Evolutionary conservation across 1,140 invertebrate species (phyloP), one percentile per base, ranked within the genome.

Genomic region (Ganaspis sp.): DNA sequence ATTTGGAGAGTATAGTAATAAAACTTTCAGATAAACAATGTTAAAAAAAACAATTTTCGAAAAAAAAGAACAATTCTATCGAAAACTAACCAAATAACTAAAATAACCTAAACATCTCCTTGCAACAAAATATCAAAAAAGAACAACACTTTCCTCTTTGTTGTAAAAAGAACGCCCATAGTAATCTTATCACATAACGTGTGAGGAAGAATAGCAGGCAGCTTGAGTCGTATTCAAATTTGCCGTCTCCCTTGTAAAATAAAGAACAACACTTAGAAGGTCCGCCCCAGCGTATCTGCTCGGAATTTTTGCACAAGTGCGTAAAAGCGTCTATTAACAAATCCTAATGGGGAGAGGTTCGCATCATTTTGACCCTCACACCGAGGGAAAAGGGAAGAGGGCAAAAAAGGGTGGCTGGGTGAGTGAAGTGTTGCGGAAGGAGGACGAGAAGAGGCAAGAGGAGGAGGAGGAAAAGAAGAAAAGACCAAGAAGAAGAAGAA

Each of bases 401-500:
- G 15, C 12, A 53, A n/a, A 12, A 34, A 15, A 29, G 72, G 40
- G 54, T 42, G 58, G 34, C 40, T 8, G 8, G 54, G 45, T 23
- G 53, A 26, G 19, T 26, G 19, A 58, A 21, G 21, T 23, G 53
- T 26, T 11, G 12, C 4, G 9, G 9, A 58, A 23, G 54, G 21
- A 0, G 54, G 12, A 64, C 15, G 17, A 5, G 21, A 26, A 23
- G 9, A 21, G 45, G n/a, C 9, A 15, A 49, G 45, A 11, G 21
- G 15, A 26, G 19, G 45, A 12, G 4, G 15, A 42, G 45, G 64
- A 45, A 54, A 38, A 34, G 34, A 34, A 4, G 73, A 75, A n/a
- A 69, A 26, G 34, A 8, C 9, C 29, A 34, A 64, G 64, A 78
- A 69, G 78, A 79, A 78, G 74, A 75, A 78, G 75, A 69, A 73